These are phyloP conservation scores for Mimachlamys varia DNA, from an alignment of 2,888 invertebrate species.

Conservation along the genomic window DNA sequence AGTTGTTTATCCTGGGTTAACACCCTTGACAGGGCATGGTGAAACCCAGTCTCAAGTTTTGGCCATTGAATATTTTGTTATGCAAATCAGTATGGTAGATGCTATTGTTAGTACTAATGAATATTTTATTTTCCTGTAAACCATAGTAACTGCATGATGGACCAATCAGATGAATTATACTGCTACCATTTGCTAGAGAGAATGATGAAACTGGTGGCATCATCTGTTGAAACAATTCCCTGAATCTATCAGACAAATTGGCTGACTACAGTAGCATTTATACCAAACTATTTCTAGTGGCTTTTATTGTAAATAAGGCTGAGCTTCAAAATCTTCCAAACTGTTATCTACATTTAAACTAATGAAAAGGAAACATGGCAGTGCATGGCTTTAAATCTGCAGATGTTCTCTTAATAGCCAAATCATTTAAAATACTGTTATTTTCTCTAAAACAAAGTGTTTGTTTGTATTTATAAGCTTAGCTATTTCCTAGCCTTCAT, in stretches of 20 bases:
- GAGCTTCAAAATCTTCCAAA: not conserved
- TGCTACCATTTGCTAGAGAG: not conserved
- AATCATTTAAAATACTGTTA: too few species aligned
- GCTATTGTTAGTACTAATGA: conserved; percentile 1
- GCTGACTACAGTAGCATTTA: not conserved
- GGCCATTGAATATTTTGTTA: not conserved
- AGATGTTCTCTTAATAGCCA: not conserved
- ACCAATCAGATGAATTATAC: not conserved
- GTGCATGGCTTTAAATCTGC: not conserved
- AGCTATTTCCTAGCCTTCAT: too few species aligned
- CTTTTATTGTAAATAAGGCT: not conserved
- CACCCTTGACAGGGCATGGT: not conserved
- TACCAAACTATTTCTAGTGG: not conserved
- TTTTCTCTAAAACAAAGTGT: too few species aligned
- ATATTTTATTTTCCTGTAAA: not conserved
- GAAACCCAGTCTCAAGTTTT: not conserved
- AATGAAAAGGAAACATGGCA: not conserved
- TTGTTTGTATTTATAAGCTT: too few species aligned
- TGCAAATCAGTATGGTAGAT: not conserved
- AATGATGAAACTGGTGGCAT: not conserved
- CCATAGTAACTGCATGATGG: conserved; percentile 28
- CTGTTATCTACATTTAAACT: too few species aligned
- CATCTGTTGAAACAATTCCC: not conserved
- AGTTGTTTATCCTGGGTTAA: not conserved
- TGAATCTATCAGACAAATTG: not conserved